Conservation (phyloP, 2,888 invertebrate genomes). For the Eupithecia subumbrata region DNA sequence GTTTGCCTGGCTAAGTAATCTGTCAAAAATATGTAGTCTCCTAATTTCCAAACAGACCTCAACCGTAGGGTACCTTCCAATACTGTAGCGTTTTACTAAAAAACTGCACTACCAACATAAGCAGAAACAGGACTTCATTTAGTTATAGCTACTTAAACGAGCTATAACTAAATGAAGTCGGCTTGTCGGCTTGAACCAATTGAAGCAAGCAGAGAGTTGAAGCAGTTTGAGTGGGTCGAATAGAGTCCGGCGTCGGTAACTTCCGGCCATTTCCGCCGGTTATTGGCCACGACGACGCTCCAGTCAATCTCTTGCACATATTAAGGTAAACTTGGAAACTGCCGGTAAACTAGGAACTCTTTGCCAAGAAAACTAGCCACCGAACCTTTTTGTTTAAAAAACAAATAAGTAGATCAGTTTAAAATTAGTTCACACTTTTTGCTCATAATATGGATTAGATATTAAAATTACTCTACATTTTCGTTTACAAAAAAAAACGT, state of each 20-base stretch:
- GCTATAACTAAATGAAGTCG: too few relatives aligned
- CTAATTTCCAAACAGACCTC: too few relatives aligned
- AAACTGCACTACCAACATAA: not conserved
- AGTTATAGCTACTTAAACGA: not conserved
- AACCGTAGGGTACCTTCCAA: too few relatives aligned
- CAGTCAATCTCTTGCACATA: constrained; percentile 16
- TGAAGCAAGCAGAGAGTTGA: constrained; percentile 5
- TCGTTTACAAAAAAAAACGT: too few relatives aligned
- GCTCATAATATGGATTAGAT: not conserved
- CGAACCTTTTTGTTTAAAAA: not conserved
- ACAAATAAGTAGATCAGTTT: not conserved
- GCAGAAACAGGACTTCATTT: not conserved
- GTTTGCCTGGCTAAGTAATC: too few relatives aligned
- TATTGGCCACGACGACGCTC: constrained; percentile 50
- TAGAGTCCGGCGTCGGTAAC: constrained; percentile 67
- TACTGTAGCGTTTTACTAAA: not conserved
- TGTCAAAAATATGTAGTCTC: too few relatives aligned
- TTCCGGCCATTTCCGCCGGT: constrained; percentile 69
- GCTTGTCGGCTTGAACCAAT: not conserved
- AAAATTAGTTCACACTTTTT: not conserved
- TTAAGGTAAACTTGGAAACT: not conserved
- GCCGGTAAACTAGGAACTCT: not conserved
- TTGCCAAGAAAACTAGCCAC: not conserved
- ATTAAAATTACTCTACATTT: too few relatives aligned
- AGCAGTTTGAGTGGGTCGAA: constrained; percentile 42